Base-by-base conservation (phyloP, 2,888 invertebrate species). In the Leptothorax acervorum region DNA sequence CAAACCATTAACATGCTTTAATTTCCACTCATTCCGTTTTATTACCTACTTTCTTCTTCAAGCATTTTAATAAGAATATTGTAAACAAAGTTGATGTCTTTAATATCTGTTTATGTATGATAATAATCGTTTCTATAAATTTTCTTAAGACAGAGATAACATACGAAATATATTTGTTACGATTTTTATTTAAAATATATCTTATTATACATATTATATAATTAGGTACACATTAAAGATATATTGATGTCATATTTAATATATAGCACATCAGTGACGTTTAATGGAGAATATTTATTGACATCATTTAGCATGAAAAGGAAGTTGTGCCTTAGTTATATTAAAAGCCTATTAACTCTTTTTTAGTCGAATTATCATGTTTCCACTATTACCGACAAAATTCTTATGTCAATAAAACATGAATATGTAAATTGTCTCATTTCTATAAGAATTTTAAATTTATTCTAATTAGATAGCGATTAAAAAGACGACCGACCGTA, bases 161-260 rank as follows among this genome's bases (percentile, higher is more conserved):
- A 57, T 57, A 66, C 42, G 23, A 23, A 23, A 23, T 23, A 23
- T 53, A 73, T 88, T 87, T 71, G 78, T 89, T 89, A 82, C 73
- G 78, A 82, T 85, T 42, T 74, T 18, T 57, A 48, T 48, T 48
- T 48, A 48, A 12, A 12, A 12, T 48, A 15, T 48, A 48, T 4
- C 3, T 48, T 48, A 4, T 48, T 11, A 3, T 45, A 45, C 45
- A 45, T 45, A 45, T 45, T 3, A 45, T 3, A 45, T 45, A 45
- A 45, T 45, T 45, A 12, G 3, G 11, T 35, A 9, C 1, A 42
- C 4, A 48, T 4, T 48, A 48, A 4, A 48, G 48, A 15, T 5
- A 15, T 48, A 48, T 48, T 48, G 15, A 15, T 48, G 5, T 48
- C 5, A 15, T 48, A 15, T 15, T 48, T 48, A 48, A 15, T 48